Base-by-base conservation (phyloP, 2,113 vertebrate species). In the Cichladusa arquata region DNA sequence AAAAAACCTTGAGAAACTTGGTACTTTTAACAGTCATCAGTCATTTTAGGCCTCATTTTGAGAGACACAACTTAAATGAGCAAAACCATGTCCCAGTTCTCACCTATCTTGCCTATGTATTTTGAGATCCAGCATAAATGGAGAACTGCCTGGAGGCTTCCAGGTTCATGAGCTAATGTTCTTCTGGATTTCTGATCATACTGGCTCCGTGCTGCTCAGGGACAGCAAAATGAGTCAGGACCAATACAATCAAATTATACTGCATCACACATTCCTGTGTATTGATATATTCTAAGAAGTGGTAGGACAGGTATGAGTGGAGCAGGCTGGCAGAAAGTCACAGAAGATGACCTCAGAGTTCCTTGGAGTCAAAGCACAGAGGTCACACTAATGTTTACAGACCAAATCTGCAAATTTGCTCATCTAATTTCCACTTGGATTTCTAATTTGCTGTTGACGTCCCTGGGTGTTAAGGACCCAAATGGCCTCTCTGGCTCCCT, bases 381-480 rank as follows among this genome's bases (percentile, higher is more conserved):
- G n/a, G 14, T 50, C 36, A 19, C 1, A 1, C 80, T 70, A 48
- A 54, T 0, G 0, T 50, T 15, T 14, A 18, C 16, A 7, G 20
- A 24, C 9, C 24, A 62, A 60, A 85, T 22, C 40, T 33, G 13
- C 22, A 70, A 28, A 31, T 70, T 78, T 88, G 16, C 14, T 79
- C 17, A 28, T 73, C 42, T 33, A 66, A 78, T 36, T 19, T 16
- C 5, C 17, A 15, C 28, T 12, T 62, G 14, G 31, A 69, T 57
- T 47, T 74, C n/a, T 61, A 40, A 38, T 36, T 81, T 87, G 6
- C 8, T 65, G 14, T 73, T 87, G n/a, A 60, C 71, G 31, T 28
- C 14, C 15, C 19, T 11, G 24, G 14, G 4, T 44, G 14, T 48
- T 82, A 56, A 56, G 23, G 28, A 53, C 47, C 6, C 20, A 90